phyloP scores from a whole-genome alignment of 2,113 vertebrate genomes.

The Rhinopithecus roxellana region DNA sequence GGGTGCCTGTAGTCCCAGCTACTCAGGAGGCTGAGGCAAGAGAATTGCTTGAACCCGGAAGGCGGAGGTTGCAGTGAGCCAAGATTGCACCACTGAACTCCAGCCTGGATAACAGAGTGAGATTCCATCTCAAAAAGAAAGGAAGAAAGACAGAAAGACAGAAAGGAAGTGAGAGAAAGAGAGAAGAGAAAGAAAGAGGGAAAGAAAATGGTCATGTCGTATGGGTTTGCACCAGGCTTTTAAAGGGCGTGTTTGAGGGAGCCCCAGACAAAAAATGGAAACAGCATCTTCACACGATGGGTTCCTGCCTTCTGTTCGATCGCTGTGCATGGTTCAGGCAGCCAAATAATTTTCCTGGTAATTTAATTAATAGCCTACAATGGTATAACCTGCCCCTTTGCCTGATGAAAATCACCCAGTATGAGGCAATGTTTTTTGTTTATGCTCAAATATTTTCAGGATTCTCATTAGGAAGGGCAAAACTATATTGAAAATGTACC shows the following conservation, averaged over 20 bases:
- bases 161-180: no score
- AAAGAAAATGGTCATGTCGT: fast-evolving
- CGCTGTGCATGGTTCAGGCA: not conserved
- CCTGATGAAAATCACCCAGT: not conserved
- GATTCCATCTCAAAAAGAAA: no score
- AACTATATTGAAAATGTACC: not conserved
- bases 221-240: fast-evolving
- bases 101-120: no score
- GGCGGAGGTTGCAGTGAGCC: no score
- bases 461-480: constrained; percentile 31
- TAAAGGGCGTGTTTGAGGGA: not conserved
- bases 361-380: not conserved
- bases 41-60: no score
- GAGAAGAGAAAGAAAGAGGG: no score
- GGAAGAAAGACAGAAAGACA: no score
- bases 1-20: no score
- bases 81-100: no score
- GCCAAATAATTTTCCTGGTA: not conserved
- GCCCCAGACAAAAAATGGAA: not conserved
- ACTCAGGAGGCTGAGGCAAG: no score
- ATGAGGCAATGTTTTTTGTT: not conserved
- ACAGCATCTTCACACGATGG: fast-evolving
- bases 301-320: not conserved
- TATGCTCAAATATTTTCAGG: constrained; percentile 37
- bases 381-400: not conserved